These are phyloP conservation scores for Craniophora ligustri DNA, from an alignment of 2,888 invertebrate species.

Conservation along the genomic window DNA sequence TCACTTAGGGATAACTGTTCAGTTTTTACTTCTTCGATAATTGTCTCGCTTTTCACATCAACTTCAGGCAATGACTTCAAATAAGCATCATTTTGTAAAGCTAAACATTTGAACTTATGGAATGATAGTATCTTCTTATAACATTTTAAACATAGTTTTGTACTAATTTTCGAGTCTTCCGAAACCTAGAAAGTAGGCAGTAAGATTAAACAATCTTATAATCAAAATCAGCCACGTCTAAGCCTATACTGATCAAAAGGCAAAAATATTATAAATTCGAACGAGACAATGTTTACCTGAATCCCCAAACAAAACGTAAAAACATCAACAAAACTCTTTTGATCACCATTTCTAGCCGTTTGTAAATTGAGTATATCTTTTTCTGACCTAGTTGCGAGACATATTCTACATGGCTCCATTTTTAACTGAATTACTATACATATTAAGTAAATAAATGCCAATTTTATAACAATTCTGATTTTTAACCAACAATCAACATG, in stretches of 20 bases:
- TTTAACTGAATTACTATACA: neutral
- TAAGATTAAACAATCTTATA: too few relatives aligned
- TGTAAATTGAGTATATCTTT: conserved; percentile 65
- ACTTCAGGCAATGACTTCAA: conserved; percentile 53
- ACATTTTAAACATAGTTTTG: conserved; percentile 75
- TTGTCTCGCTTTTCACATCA: conserved; percentile 54
- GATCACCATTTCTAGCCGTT: conserved; percentile 47
- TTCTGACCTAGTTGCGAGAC: conserved; percentile 60
- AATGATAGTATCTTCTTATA: conserved; percentile 70
- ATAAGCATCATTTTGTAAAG: conserved; percentile 70
- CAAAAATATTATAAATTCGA: neutral
- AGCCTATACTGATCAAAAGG: neutral
- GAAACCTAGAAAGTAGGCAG: conserved; percentile 60
- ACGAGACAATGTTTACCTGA: conserved; percentile 63
- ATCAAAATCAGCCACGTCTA: too few relatives aligned
- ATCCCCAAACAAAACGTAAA: conserved; percentile 75
- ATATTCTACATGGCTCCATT: conserved; percentile 71
- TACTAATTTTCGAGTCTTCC: conserved; percentile 61
- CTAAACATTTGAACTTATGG: conserved; percentile 73
- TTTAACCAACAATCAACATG: neutral
- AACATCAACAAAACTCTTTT: conserved; percentile 61
- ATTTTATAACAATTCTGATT: too few relatives aligned
- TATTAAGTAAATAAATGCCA: neutral
- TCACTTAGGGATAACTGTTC: conserved; percentile 33
- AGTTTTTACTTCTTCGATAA: conserved; percentile 45